Base-by-base conservation (phyloP, 1,140 invertebrate genomes). In the Phymorhynchus buccinoides region DNA sequence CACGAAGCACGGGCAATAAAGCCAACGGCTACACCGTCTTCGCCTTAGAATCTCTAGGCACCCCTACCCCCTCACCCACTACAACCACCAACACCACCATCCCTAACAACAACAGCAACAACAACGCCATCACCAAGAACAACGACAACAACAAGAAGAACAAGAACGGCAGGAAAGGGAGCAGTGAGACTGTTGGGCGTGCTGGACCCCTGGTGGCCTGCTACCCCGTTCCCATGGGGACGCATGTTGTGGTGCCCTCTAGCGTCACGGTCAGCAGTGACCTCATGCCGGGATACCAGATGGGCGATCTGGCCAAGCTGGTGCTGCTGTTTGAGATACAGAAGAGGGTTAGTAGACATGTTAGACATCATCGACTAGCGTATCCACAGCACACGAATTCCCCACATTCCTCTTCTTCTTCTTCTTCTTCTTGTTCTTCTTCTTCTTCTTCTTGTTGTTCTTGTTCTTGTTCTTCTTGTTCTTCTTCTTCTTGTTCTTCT, bases 11-110 rank as follows among this genome's bases (percentile, higher is more conserved):
- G 39, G n/a, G 80, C 52, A n/a, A 37, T 30, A 77, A 62, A 56
- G 80, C 71, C 30, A 77, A 82, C 39, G 85, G 85, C 30, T 86
- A 86, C 39, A 71, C 85, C n/a, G 44, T 86, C 62, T 86, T 86
- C 56, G 66, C 85, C 22, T 27, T 86, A 12, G 85, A 86, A 39
- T 62, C 44, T 6, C 35, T 86, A 32, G 85, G 85, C 52, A 48
- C 56, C n/a, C 44, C 14, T 22, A 32, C 3, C 37, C 44, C 18
- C 41, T 30, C 0, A 3, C 3, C 32, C n/a, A 12, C 32, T 18
- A 52, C 0, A 3, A 1, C 32, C n/a, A 12, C 32, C 48, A 52
- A 9, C 48, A 9, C 48, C 2, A 42, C 41, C n/a, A 39, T n/a
- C 16, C 41, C 52, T 14, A 9, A 48, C 27, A 3, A 0, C 27